A percentile compares a stretch with the other conserved stretches of the same genome.
These are phyloP conservation scores for Seira musarum DNA, from an alignment of 2,888 invertebrate genomes.

Conservation along the genomic window DNA sequence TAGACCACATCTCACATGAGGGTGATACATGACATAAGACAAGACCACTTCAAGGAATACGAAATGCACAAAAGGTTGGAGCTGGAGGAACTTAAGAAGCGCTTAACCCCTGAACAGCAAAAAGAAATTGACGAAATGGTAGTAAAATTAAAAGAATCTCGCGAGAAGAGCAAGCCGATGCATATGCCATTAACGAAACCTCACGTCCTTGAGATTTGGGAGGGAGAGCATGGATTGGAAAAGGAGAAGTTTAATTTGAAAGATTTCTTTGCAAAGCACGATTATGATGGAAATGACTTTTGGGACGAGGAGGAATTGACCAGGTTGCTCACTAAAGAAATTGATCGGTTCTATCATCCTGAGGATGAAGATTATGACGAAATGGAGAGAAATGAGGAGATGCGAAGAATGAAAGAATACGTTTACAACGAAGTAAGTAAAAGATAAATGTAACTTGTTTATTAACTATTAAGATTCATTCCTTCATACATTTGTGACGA, in stretches of 20 bases:
- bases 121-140: background rate
- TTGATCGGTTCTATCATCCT: background rate
- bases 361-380: constrained; percentile 1
- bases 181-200: constrained; percentile 23
- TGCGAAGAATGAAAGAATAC: constrained; percentile 44
- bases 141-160: background rate
- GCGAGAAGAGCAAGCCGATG: background rate
- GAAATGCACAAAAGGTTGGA: constrained; percentile 45
- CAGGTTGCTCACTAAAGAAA: constrained; percentile 19
- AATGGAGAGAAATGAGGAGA: constrained; percentile 15
- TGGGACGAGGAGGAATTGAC: constrained; percentile 40
- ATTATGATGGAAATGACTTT: constrained; percentile 33
- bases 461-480: too few species aligned
- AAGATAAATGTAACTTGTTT: too few species aligned
- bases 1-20: too few species aligned
- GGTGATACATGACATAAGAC: too few species aligned
- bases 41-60: constrained; percentile 25
- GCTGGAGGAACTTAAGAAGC: constrained; percentile 31
- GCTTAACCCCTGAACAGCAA: background rate
- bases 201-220: constrained; percentile 35
- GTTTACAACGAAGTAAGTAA: constrained; percentile 10
- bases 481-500: too few species aligned
- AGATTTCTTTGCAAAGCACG: constrained; percentile 34
- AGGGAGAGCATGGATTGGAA: constrained; percentile 25
- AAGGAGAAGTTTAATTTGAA: constrained; percentile 34